Base-by-base conservation (phyloP, 2,797 vertebrate genomes). In the Rhadinocentrus ornatus region DNA sequence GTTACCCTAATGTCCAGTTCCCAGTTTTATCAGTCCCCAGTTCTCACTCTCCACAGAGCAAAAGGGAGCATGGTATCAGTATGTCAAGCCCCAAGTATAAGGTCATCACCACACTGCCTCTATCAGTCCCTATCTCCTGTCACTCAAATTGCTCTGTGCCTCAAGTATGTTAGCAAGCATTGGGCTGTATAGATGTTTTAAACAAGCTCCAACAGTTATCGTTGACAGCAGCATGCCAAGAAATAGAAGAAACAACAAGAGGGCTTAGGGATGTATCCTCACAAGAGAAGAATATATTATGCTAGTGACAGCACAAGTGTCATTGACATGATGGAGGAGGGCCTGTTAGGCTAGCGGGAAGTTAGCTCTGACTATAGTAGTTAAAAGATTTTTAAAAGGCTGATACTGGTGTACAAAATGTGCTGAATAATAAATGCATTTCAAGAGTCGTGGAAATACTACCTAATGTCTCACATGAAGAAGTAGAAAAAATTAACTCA, bases 71-170 rank as follows among this genome's bases (percentile, higher is more conserved):
- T 86, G 86, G 88, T 78, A 86, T 88, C 86, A 90, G 62, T 64
- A 39, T 34, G 29, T 72, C 53, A 60, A 62, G 69, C 70, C 62
- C 39, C 35, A 24, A 55, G 59, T 76, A 81, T 89, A 86, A 87
- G 82, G 87, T 91, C 86, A 89, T 80, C 80, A 73, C 66, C 68
- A 66, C n/a, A 24, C 73, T 54, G 70, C 75, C 80, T 87, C 66
- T 64, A 67, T 86, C 74, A 82, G 78, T 69, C 71, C 70, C 82
- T 61, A n/a, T 82, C 72, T 75, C 77, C 80, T 65, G 80, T 72
- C 69, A 65, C 72, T 78, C 68, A 55, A 80, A 75, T 69, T 72
- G 54, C 79, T 83, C 77, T 55, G 39, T 78, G 73, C 82, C 70
- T 83, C 81, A 75, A 82, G 69, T 46, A 74, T 80, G 72, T 82